Base-by-base conservation (phyloP, 2,113 vertebrate species). In the Merops nubicus region DNA sequence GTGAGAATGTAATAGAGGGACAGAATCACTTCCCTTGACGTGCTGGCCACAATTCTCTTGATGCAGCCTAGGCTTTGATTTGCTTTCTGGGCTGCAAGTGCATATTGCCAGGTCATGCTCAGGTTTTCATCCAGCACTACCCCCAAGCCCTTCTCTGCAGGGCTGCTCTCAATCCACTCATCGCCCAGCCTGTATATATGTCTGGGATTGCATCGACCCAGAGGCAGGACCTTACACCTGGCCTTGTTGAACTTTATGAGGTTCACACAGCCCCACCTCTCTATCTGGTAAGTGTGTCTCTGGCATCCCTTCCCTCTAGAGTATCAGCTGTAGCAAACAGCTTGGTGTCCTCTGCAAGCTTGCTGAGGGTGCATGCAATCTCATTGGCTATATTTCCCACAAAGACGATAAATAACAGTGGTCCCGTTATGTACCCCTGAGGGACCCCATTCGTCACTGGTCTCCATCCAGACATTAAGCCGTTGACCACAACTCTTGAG, bases 161-260 rank as follows among this genome's bases (percentile, higher is more conserved):
- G n/a, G n/a, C n/a, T n/a, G 8, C 16, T 76, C 6, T 43, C 34
- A 60, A 11, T n/a, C 23, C 14, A 48, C 12, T 82, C 64, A 38
- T n/a, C 15, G 1, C 34, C 29, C n/a, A 60, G 34, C 16, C 22
- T 82, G 26, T 29, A 26, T n/a, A 5, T 0, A 0, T 72, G 22
- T 29, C 72, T 81, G n/a, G n/a, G n/a, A n/a, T 64, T 77, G 51
- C 45, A 47, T 18, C 45, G 19, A 47, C 13, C 17, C 45, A 47
- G 45, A 47, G 16, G 45, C 15, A 47, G 45, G 0, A 53, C 17
- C 13, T 51, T 83, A 10, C 15, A 42, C 5, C 17, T 78, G 53
- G 40, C 47, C 29, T 62, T 45, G 20, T 13, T 83, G 53, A 31
- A 60, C 20, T 62, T 74, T 17, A 43, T 23, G 33, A 40, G 20